A percentile compares a stretch with the other conserved stretches of the same genome.
These are phyloP conservation scores for Cyrtorhinus lividipennis DNA, from an alignment of 1,140 invertebrate genomes.

Conservation along the genomic window DNA sequence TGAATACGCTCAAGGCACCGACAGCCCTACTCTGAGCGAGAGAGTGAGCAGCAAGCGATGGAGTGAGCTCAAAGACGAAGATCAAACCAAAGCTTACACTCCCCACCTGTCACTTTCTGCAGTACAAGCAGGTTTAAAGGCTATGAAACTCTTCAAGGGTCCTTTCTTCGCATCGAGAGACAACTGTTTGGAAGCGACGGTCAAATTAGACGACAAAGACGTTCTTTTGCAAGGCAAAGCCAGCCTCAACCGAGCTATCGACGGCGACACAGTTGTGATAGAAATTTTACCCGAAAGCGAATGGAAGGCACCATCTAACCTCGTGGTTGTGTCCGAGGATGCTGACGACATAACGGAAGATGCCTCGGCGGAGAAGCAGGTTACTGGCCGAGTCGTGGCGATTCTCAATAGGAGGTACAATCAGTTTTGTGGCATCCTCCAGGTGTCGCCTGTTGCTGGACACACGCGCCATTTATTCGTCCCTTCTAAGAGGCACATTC, in stretches of 20 bases:
- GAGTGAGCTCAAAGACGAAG: constrained; percentile 32
- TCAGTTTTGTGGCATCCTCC: constrained; percentile 90
- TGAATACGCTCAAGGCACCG: constrained; percentile 53
- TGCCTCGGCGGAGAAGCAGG: constrained; percentile 40
- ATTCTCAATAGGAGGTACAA: constrained; percentile 94
- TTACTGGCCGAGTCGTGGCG: constrained; percentile 81
- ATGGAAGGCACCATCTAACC: constrained; percentile 70
- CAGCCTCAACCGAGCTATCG: constrained; percentile 85
- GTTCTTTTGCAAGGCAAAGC: constrained; percentile 75
- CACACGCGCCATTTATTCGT: constrained; percentile 69
- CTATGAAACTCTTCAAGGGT: constrained; percentile 66
- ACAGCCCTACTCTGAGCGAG: constrained; percentile 53
- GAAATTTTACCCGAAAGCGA: constrained; percentile 77
- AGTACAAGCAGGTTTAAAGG: constrained; percentile 64
- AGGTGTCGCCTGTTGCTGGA: constrained; percentile 61
- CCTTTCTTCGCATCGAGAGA: constrained; percentile 69
- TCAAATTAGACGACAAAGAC: constrained; percentile 53
- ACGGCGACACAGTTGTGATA: constrained; percentile 88
- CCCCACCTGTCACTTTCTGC: constrained; percentile 66
- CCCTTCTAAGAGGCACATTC: constrained; percentile 77
- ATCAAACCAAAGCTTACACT: constrained; percentile 58
- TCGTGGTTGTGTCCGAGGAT: constrained; percentile 45
- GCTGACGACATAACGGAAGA: constrained; percentile 32
- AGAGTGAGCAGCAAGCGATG: constrained; percentile 57
- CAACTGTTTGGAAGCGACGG: constrained; percentile 90